Evolutionary conservation across 2,888 invertebrate species (phyloP), one percentile per base, ranked within the genome.

Genomic region (Phalangium opilio): DNA sequence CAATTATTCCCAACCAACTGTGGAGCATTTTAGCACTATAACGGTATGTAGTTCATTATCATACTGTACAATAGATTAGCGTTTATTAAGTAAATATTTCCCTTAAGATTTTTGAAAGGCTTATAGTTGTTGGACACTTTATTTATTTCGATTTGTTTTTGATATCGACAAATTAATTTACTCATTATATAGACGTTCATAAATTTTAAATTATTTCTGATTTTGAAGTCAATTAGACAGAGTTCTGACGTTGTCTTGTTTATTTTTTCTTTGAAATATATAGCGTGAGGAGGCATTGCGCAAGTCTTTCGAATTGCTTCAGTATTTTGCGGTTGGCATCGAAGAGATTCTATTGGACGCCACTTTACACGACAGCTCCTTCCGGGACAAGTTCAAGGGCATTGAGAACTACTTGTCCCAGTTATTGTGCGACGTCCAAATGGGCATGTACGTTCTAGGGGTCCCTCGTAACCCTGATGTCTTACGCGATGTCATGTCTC

Each of bases 351-450:
- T 73, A 34, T 67, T 70, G 64, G 77, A 78, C 56, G 73, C 75
- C 54, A 69, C 75, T 18, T 70, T 75, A 41, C 63, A 70, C 55
- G 61, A 62, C 33, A 18, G 18, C 15, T 17, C 15, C 14, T 73
- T 73, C 60, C 59, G 64, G 51, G 62, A 67, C 12, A 68, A 75
- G 50, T 77, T 81, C 62, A 69, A 67, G 43, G 67, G 71, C 39
- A 72, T 76, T 42, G 76, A 78, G 65, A 69, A 70, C 59, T 67
- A 75, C 46, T 71, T 79, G 45, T 55, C 57, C n/a, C 66, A 72
- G 67, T 72, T 82, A 3, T 71, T 83, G 43, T 81, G 81, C 63
- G 76, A 78, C 63, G 70, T 82, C 45, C 76, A 76, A 65, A 73
- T 75, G 62, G 73, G 73, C 55, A 71, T 75, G 61, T 55, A 63